phyloP scores from a whole-genome alignment of 2,888 invertebrate species.

The Brenthis daphne region DNA sequence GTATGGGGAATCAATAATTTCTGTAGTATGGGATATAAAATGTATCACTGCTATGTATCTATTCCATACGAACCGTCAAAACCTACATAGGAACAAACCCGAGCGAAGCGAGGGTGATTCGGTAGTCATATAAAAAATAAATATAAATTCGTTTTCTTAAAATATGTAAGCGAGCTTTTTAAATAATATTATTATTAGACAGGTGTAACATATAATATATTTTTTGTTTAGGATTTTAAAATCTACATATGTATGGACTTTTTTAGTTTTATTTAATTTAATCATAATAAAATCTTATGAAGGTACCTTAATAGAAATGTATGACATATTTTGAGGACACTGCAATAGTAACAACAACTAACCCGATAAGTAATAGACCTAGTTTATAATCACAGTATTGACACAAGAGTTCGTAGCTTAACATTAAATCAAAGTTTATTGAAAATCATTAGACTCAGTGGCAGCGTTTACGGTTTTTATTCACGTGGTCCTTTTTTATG shows the following conservation, averaged over 20 bases:
- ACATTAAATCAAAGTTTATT: neutral
- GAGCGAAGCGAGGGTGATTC: too few relatives aligned
- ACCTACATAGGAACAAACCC: too few relatives aligned
- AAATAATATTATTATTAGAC: neutral
- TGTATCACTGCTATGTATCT: too few relatives aligned
- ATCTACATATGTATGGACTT: too few relatives aligned
- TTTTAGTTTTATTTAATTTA: neutral
- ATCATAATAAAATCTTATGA: neutral
- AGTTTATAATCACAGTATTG: constrained; percentile 13
- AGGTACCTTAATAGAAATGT: constrained; percentile 15
- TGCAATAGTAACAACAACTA: neutral
- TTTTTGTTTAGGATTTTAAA: neutral
- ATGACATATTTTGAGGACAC: constrained; percentile 1
- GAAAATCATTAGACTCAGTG: too few relatives aligned
- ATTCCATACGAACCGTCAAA: too few relatives aligned
- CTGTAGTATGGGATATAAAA: too few relatives aligned
- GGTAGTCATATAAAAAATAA: too few relatives aligned
- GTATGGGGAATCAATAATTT: too few relatives aligned
- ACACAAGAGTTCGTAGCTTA: constrained; percentile 6
- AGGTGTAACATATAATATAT: neutral
- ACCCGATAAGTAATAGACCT: constrained; percentile 10
- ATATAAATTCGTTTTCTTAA: too few relatives aligned
- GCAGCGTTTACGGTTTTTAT: too few relatives aligned
- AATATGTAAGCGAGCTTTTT: neutral
- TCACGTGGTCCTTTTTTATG: too few relatives aligned